phyloP scores from a whole-genome alignment of 1,140 invertebrate genomes.

The Trachelipus rathkii region DNA sequence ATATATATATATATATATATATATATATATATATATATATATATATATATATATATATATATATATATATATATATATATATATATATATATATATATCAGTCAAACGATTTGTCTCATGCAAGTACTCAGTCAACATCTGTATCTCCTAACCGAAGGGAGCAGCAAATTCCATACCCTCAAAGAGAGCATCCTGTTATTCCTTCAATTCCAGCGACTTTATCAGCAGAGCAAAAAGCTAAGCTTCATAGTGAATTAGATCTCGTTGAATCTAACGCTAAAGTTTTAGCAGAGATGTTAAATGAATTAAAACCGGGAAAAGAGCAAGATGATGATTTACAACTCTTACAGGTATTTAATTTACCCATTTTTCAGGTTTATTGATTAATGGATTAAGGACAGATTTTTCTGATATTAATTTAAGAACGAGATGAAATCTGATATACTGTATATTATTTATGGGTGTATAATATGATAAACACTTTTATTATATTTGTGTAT shows the following conservation, averaged over 20 bases:
- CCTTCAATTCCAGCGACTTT: conserved; percentile 49
- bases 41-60: no score
- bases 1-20: no score
- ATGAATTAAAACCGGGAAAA: conserved; percentile 70
- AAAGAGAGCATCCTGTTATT: background rate
- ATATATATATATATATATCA: background rate
- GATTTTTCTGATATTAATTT: no score
- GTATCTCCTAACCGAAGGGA: background rate
- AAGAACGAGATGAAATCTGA: no score
- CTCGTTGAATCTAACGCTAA: conserved; percentile 90
- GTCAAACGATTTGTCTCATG: background rate
- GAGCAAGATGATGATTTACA: conserved; percentile 68
- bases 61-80: no score
- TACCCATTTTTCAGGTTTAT: background rate
- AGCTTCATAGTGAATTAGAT: conserved; percentile 84
- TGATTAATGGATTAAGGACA: no score
- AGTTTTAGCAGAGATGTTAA: conserved; percentile 91
- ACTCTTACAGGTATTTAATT: conserved; percentile 59
- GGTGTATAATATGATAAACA: no score
- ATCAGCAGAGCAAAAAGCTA: conserved; percentile 76
- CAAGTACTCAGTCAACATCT: background rate
- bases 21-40: no score
- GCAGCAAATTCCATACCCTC: background rate
- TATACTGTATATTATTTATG: no score
- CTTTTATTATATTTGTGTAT: no score